phyloP scores from a whole-genome alignment of 2,113 vertebrate genomes.

The Castor canadensis region DNA sequence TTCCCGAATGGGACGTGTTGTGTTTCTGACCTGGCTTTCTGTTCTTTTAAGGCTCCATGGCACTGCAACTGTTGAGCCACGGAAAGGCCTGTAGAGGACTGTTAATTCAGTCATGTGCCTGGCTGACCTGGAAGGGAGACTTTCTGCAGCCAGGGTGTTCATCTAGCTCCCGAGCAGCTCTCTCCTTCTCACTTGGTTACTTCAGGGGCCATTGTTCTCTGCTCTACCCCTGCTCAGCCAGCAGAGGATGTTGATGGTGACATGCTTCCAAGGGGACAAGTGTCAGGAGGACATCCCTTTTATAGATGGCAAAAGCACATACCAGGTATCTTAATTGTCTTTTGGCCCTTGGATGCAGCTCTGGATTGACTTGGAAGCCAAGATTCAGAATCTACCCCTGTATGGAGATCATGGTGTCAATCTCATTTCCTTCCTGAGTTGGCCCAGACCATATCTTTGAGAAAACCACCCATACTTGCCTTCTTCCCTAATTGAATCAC shows the following conservation, averaged over 20 bases:
- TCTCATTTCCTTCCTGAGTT: neutral
- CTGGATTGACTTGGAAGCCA: neutral
- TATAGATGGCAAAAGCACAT: neutral
- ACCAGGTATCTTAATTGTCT: neutral
- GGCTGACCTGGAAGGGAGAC: neutral
- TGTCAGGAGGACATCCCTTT: neutral
- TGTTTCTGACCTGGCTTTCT: constrained; percentile 3
- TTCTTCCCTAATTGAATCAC: constrained; percentile 6
- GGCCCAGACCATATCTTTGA: neutral
- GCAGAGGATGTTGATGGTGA: no score
- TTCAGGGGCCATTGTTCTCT: neutral
- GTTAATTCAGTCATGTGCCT: neutral
- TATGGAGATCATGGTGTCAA: neutral
- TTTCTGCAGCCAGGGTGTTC: neutral
- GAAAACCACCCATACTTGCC: neutral
- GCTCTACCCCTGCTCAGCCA: neutral
- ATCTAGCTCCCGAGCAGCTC: neutral
- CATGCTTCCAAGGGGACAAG: neutral
- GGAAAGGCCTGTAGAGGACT: neutral
- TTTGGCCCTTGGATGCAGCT: neutral
- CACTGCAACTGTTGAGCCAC: neutral
- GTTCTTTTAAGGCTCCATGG: neutral
- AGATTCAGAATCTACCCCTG: neutral
- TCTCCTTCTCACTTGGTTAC: neutral
- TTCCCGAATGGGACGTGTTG: neutral